Percentiles rank a stretch among this genome's conserved stretches.
These are phyloP conservation scores for Erebia aethiops DNA, from an alignment of 2,888 invertebrate species.

Conservation along the genomic window DNA sequence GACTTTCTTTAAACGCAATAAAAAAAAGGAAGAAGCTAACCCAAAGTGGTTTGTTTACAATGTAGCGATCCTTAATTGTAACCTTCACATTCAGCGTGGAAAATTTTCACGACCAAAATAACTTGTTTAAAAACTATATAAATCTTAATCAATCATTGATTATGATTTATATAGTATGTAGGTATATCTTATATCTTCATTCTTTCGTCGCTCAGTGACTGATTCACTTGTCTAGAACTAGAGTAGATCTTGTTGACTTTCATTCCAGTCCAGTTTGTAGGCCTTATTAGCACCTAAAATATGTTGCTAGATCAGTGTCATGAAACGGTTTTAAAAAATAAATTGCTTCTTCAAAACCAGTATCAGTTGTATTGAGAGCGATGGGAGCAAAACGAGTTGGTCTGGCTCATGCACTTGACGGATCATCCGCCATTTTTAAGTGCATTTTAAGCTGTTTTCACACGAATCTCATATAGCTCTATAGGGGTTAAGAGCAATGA, in stretches of 20 bases:
- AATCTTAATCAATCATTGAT: not conserved
- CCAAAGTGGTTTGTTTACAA: not conserved
- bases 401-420: conserved; percentile 41
- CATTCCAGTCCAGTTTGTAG: conserved; percentile 29
- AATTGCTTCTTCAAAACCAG: conserved; percentile 37
- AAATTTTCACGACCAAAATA: not conserved
- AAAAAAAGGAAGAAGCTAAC: not conserved
- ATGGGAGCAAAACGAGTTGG: conserved; percentile 40
- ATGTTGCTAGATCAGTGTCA: conserved; percentile 35
- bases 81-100: conserved; percentile 1
- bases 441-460: conserved; percentile 31
- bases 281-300: conserved; percentile 33
- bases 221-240: conserved; percentile 9
- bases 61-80: not conserved
- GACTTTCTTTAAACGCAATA: not conserved
- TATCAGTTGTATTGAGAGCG: conserved; percentile 39
- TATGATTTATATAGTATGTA: not conserved
- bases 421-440: conserved; percentile 41
- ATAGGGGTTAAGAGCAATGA: not conserved
- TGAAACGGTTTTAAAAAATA: conserved; percentile 36
- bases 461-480: conserved; percentile 21
- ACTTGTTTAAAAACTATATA: not conserved
- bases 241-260: conserved; percentile 30
- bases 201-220: not conserved
- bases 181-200: not conserved